A percentile compares a stretch with the other conserved stretches of the same genome.
phyloP scores from a whole-genome alignment of 2,888 invertebrate genomes.

The Hirtodrosophila alboralis region DNA sequence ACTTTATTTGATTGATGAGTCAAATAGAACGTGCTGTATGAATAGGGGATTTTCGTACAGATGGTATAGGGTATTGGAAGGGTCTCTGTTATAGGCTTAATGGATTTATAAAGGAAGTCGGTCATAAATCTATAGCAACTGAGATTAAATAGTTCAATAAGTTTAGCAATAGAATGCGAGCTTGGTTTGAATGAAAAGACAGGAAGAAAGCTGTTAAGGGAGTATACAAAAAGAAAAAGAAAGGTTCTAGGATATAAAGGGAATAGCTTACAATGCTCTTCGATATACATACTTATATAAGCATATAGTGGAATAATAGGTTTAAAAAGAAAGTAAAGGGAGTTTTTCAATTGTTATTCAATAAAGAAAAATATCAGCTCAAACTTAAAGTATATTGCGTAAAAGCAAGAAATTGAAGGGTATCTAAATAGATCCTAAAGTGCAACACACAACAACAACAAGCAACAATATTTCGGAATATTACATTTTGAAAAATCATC shows the following conservation, averaged over 20 bases:
- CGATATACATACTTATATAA: neutral
- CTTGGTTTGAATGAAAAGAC: constrained; percentile 6
- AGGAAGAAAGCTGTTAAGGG: constrained; percentile 13
- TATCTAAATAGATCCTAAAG: neutral
- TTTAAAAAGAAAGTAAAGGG: no score
- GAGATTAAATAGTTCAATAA: constrained; percentile 59
- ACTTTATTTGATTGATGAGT: constrained; percentile 64
- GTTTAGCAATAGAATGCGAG: constrained; percentile 1
- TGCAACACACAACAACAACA: neutral
- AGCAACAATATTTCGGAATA: constrained; percentile 2
- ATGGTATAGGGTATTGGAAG: constrained; percentile 15
- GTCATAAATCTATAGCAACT: constrained; percentile 41
- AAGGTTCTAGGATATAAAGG: neutral
- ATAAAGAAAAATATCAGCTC: no score
- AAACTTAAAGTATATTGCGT: no score
- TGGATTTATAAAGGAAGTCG: constrained; percentile 62
- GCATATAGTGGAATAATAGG: no score
- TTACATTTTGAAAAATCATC: constrained; percentile 34
- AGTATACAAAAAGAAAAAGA: constrained; percentile 11
- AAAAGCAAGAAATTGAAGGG: no score
- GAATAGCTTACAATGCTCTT: neutral
- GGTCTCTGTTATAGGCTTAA: constrained; percentile 35
- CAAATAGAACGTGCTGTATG: constrained; percentile 72
- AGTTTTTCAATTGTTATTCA: no score
- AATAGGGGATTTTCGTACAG: constrained; percentile 62